Percentiles rank a stretch among this genome's conserved stretches.
phyloP scores from a whole-genome alignment of 2,797 vertebrate genomes.

The Alca torda region DNA sequence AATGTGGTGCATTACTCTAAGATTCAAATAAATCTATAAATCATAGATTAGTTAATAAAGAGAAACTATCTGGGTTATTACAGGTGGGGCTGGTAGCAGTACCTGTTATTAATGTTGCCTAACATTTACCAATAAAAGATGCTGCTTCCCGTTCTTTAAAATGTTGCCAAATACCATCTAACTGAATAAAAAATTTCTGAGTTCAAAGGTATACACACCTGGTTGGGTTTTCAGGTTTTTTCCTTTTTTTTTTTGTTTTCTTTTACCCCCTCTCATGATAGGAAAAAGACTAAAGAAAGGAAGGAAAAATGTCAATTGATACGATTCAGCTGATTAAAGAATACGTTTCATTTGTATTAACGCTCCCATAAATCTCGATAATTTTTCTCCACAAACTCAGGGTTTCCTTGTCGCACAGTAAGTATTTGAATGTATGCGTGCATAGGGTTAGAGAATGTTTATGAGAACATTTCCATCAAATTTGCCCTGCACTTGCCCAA shows the following conservation, averaged over 20 bases:
- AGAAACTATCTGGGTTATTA: conserved; percentile 37
- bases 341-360: background rate
- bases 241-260: background rate
- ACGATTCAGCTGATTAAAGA: background rate
- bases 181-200: background rate
- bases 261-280: background rate
- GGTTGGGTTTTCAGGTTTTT: background rate
- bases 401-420: background rate
- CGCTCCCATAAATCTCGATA: background rate
- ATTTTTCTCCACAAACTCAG: background rate
- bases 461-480: background rate
- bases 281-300: background rate
- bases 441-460: background rate
- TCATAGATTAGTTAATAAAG: conserved; percentile 42
- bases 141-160: background rate
- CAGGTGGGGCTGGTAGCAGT: conserved; percentile 10
- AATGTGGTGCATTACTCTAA: background rate
- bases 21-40: conserved; percentile 38
- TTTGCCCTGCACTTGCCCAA: background rate
- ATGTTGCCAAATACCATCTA: background rate
- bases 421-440: background rate
- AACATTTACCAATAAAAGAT: conserved; percentile 12
- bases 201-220: background rate
- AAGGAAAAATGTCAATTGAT: background rate
- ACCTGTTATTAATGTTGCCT: conserved; percentile 25